Evolutionary conservation across 2,113 vertebrate genomes (phyloP).

Genomic region (Suncus etruscus): DNA sequence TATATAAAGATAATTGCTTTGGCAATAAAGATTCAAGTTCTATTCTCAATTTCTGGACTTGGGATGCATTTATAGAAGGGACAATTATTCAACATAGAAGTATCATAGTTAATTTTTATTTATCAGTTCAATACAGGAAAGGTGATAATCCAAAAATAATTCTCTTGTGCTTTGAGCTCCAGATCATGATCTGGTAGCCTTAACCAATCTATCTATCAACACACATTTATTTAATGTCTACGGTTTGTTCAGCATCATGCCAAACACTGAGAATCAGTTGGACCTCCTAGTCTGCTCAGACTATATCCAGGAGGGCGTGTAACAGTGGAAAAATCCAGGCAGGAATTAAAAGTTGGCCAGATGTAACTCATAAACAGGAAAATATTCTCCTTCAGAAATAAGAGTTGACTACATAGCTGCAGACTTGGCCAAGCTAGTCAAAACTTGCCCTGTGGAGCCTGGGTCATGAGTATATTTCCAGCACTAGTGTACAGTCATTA

Average conservation of each 20-base stretch:
- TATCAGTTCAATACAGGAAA: not conserved
- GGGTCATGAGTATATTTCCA: not conserved
- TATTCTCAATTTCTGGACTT: not conserved
- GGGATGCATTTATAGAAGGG: not conserved
- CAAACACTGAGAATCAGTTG: not conserved
- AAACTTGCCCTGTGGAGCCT: not conserved
- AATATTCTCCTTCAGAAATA: constrained; percentile 1
- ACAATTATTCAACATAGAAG: not conserved
- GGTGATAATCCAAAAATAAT: not conserved
- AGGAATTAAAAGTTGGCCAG: constrained; percentile 4
- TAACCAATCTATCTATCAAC: not conserved
- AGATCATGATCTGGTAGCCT: not conserved
- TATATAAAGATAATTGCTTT: not conserved
- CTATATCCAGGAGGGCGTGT: not conserved
- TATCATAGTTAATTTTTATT: not conserved
- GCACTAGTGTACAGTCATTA: not conserved
- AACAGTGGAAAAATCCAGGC: constrained; percentile 16
- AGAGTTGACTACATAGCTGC: not conserved
- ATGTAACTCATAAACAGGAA: constrained; percentile 32
- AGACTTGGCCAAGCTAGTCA: not conserved
- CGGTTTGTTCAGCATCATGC: no score
- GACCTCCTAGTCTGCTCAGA: not conserved
- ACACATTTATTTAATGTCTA: not conserved
- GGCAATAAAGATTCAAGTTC: constrained; percentile 4
- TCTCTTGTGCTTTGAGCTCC: not conserved